A percentile compares a stretch with the other conserved stretches of the same genome.
phyloP scores from a whole-genome alignment of 2,113 vertebrate genomes.

The Bubo bubo region DNA sequence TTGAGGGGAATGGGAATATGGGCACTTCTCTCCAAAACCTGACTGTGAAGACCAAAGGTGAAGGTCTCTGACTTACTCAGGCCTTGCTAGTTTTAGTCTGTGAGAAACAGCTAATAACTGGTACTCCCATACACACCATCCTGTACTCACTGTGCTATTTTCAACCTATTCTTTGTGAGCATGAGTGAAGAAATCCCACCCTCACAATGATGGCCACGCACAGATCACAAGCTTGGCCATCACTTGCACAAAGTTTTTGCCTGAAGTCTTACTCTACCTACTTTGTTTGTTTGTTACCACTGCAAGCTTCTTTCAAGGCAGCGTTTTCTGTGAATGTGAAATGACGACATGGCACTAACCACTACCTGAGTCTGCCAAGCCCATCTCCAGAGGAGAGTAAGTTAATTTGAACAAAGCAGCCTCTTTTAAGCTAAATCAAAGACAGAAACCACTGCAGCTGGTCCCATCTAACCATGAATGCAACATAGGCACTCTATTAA shows the following conservation, averaged over 20 bases:
- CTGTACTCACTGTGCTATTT: not conserved
- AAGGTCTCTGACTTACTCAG: not conserved
- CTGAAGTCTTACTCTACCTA: not conserved
- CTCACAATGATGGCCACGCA: accelerated
- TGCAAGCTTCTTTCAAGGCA: not conserved
- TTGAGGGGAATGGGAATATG: not conserved
- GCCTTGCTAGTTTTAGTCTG: not conserved
- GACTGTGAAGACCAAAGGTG: not conserved
- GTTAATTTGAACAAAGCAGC: not conserved
- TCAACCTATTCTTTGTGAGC: not conserved
- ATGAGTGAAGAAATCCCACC: not conserved
- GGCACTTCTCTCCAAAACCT: not conserved
- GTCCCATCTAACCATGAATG: not conserved
- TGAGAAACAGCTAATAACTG: not conserved
- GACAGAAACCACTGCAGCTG: not conserved
- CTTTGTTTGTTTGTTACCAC: not conserved
- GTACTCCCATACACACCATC: accelerated
- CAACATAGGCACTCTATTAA: not conserved
- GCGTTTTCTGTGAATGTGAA: not conserved
- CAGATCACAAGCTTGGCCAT: not conserved
- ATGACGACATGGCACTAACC: not conserved
- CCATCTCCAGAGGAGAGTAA: not conserved
- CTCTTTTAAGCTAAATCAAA: not conserved
- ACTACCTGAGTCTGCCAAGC: not conserved
- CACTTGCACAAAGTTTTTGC: not conserved